phyloP scores from a whole-genome alignment of 2,888 invertebrate species.

The Teleogryllus oceanicus region DNA sequence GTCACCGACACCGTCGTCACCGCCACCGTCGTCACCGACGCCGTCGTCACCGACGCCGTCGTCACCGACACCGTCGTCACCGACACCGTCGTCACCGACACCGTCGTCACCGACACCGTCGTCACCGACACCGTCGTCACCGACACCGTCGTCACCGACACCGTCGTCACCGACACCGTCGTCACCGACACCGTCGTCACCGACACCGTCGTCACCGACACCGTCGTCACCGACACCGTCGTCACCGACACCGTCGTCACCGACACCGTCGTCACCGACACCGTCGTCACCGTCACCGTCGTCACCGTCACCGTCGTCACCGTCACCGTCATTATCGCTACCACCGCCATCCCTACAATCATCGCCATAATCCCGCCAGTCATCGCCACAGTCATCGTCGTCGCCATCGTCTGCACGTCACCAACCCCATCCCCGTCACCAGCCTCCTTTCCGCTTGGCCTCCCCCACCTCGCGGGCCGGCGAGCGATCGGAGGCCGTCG shows the following conservation, averaged over 20 bases:
- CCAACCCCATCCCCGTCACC: too few relatives aligned
- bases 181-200: too few relatives aligned
- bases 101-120: neutral
- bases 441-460: too few relatives aligned
- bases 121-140: too few relatives aligned
- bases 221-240: constrained; percentile 25
- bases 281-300: constrained; percentile 48
- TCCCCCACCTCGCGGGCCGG: too few relatives aligned
- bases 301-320: constrained; percentile 52
- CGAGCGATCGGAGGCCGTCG: too few relatives aligned
- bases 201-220: neutral
- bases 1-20: neutral
- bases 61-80: neutral
- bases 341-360: constrained; percentile 38
- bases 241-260: constrained; percentile 35
- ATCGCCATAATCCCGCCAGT: constrained; percentile 51
- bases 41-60: constrained; percentile 29
- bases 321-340: constrained; percentile 43
- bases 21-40: constrained; percentile 25
- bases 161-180: neutral
- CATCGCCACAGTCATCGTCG: constrained; percentile 34
- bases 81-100: constrained; percentile 25
- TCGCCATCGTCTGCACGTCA: constrained; percentile 29
- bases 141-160: too few relatives aligned
- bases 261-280: constrained; percentile 36